Evolutionary conservation across 2,888 invertebrate genomes (phyloP).

Genomic region (Ormyrus nitidulus): DNA sequence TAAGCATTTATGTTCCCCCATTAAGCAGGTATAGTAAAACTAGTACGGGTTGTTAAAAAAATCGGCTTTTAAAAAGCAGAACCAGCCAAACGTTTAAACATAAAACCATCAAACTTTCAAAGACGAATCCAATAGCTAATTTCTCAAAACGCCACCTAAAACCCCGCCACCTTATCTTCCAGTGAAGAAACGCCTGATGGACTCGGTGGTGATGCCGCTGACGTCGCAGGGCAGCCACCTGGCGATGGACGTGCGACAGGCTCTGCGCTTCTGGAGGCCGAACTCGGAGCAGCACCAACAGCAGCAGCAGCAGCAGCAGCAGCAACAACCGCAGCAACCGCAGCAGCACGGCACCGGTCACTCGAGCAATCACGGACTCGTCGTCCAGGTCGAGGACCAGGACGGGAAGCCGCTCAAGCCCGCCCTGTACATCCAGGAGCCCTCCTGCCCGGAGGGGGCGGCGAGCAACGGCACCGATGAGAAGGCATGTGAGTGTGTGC

Average conservation of each 20-base stretch:
- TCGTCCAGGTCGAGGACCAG: slow-evolving; percentile 80
- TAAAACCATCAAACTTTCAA: no score
- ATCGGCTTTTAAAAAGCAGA: no score
- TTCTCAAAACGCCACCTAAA: no score
- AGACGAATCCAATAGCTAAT: no score
- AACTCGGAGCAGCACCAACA: slow-evolving; percentile 54
- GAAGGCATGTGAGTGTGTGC: slow-evolving; percentile 76
- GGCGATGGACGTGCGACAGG: slow-evolving; percentile 70
- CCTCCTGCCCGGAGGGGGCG: slow-evolving; percentile 63
- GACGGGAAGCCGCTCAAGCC: slow-evolving; percentile 77
- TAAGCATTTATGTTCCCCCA: no score
- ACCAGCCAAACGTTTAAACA: no score
- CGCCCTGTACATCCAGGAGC: slow-evolving; percentile 76
- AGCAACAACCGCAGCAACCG: neutral
- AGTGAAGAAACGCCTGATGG: slow-evolving; percentile 72
- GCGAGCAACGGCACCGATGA: slow-evolving; percentile 67
- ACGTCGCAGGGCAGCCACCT: slow-evolving; percentile 67
- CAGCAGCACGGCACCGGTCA: slow-evolving; percentile 45
- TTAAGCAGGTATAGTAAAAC: no score
- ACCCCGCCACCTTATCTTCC: neutral
- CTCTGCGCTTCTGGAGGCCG: slow-evolving; percentile 69
- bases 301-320: slow-evolving; percentile 62
- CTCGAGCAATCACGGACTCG: slow-evolving; percentile 75
- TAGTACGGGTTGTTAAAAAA: no score
- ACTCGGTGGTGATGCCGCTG: slow-evolving; percentile 69